These are phyloP conservation scores for Puntigrus tetrazona DNA, from an alignment of 2,113 vertebrate species.

Conservation along the genomic window DNA sequence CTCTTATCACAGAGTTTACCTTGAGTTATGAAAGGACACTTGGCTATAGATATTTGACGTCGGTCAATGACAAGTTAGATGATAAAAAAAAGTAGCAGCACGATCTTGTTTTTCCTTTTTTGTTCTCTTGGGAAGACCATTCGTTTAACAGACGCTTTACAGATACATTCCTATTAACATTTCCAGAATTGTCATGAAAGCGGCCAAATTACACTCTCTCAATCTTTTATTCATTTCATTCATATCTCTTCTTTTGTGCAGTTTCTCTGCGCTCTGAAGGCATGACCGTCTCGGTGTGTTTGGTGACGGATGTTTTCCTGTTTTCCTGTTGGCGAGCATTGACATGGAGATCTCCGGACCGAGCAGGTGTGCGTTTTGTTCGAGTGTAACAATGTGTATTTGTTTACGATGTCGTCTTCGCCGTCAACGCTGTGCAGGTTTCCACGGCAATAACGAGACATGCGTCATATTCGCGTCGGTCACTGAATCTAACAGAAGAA, in stretches of 20 bases:
- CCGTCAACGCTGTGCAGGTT: neutral
- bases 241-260: neutral
- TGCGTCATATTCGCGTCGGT: conserved; percentile 19
- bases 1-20: neutral
- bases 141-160: neutral
- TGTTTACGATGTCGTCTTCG: conserved; percentile 6
- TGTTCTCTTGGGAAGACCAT: neutral
- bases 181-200: neutral
- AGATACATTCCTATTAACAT: neutral
- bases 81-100: neutral
- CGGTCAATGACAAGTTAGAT: neutral
- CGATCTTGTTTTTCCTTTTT: neutral
- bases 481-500: conserved; percentile 27
- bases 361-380: conserved; percentile 46
- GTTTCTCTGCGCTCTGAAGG: neutral
- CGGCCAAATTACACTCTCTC: neutral
- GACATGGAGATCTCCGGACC: conserved; percentile 16
- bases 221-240: neutral
- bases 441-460: conserved; percentile 15
- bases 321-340: neutral
- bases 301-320: conserved; percentile 11
- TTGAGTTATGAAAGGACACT: neutral
- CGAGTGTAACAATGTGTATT: conserved; percentile 39
- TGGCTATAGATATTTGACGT: neutral
- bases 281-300: neutral